Percentiles rank a stretch among this genome's conserved stretches.
Conservation (phyloP, 1,140 invertebrate genomes). For the Latrodectus geometricus region DNA sequence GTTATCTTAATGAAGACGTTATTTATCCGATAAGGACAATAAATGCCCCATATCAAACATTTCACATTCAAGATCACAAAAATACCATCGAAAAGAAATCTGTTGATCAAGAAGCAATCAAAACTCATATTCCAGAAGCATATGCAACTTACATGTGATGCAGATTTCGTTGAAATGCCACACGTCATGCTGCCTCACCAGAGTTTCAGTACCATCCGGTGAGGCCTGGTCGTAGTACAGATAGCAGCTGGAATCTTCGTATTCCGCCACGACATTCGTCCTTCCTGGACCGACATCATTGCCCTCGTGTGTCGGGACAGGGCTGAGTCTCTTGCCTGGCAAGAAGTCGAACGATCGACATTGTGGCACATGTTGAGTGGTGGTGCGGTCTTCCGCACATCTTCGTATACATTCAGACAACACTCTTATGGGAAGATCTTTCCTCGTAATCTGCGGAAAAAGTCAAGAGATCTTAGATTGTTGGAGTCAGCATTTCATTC, state of each 20-base stretch:
- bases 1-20: too few species aligned
- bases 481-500: too few species aligned
- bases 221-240: constrained; percentile 84
- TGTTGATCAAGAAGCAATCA: too few species aligned
- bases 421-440: constrained; percentile 84
- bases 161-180: constrained; percentile 91
- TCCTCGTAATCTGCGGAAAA: constrained; percentile 76
- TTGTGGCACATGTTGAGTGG: constrained; percentile 80
- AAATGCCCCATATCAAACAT: too few species aligned
- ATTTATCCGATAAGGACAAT: too few species aligned
- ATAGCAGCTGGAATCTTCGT: constrained; percentile 91
- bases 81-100: too few species aligned
- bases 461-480: neutral
- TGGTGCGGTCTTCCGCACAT: constrained; percentile 83
- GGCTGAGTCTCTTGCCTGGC: constrained; percentile 80
- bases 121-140: neutral
- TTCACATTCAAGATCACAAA: too few species aligned
- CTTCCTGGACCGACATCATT: constrained; percentile 17
- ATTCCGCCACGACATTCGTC: constrained; percentile 77
- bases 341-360: constrained; percentile 91
- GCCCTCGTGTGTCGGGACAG: constrained; percentile 18
- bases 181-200: constrained; percentile 87
- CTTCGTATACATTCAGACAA: constrained; percentile 85
- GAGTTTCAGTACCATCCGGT: constrained; percentile 85
- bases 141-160: constrained; percentile 80